phyloP scores from a whole-genome alignment of 2,113 vertebrate genomes.

The Sakesphorus luctuosus region DNA sequence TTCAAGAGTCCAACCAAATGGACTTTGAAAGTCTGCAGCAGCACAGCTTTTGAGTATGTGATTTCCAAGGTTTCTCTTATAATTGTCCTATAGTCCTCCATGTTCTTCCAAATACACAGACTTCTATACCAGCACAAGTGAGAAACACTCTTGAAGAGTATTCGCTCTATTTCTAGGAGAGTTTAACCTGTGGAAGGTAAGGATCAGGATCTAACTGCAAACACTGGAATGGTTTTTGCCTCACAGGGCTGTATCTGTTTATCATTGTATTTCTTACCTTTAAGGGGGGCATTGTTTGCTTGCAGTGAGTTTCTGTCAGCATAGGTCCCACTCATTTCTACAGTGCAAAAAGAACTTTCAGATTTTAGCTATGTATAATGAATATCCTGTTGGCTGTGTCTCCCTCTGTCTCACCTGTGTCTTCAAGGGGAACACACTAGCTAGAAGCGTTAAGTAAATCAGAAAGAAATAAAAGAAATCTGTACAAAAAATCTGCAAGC shows the following conservation, averaged over 20 bases:
- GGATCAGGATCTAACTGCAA: neutral
- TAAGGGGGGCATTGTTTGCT: neutral
- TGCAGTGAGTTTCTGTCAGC: neutral
- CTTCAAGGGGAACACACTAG: neutral
- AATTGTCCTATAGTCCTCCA: neutral
- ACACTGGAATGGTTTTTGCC: neutral
- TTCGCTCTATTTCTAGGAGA: neutral
- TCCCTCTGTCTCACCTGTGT: neutral
- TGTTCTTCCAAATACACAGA: neutral
- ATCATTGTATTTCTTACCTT: neutral
- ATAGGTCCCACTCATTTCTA: neutral
- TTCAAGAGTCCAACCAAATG: neutral
- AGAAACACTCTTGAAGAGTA: neutral
- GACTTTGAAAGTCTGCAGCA: neutral
- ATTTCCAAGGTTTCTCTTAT: neutral
- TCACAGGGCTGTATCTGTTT: neutral
- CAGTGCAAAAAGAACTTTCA: neutral
- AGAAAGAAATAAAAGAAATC: neutral
- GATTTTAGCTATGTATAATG: neutral
- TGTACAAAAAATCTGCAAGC: neutral
- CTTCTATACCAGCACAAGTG: neutral
- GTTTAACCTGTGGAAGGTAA: neutral
- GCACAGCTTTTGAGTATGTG: neutral
- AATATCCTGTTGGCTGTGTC: neutral
- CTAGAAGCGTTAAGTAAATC: neutral